Evolutionary conservation across 2,888 invertebrate genomes (phyloP), one percentile per base, ranked within the genome.

Genomic region (Phortica okadai): DNA sequence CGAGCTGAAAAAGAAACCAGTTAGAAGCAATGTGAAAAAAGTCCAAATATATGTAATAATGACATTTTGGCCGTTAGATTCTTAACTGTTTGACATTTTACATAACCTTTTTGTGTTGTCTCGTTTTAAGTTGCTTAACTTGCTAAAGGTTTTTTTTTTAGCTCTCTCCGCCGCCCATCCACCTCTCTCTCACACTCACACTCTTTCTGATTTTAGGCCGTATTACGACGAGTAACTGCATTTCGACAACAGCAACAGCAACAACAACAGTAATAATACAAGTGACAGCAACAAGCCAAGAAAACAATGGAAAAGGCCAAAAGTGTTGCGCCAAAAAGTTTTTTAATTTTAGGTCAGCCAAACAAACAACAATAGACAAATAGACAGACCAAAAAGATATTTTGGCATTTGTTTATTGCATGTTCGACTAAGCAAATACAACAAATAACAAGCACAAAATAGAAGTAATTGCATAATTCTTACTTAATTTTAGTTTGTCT

Each of bases 51-150:
- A 85, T 88, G 86, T 88, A 88, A 86, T 88, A 87, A 86, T 84
- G 88, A 85, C 88, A 87, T 88, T 83, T 86, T 83, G 82, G 83
- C 90, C 89, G 89, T 90, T 90, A 88, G 86, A 85, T 87, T 89
- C 84, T 88, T 90, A 90, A 89, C 89, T 90, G 88, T 90, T 84
- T 89, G 89, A 90, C 90, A 90, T 89, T 89, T 90, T 88, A 89
- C 88, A 88, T 89, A 90, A 89, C 90, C 90, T 90, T 90, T 84
- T 89, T 84, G 83, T 66, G 21, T 73, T 14, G 41, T 73, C 16
- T 50, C n/a, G 11, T 21, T 33, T 33, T 33, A n/a, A 59, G 44
- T 45, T 33, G 33, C 33, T 33, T 33, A 33, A 33, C 33, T 33
- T 33, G 33, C 79, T 80, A 81, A 86, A 82, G 84, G 80, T 84